Base-by-base conservation (phyloP, 2,113 vertebrate species). In the Limnothrissa miodon region DNA sequence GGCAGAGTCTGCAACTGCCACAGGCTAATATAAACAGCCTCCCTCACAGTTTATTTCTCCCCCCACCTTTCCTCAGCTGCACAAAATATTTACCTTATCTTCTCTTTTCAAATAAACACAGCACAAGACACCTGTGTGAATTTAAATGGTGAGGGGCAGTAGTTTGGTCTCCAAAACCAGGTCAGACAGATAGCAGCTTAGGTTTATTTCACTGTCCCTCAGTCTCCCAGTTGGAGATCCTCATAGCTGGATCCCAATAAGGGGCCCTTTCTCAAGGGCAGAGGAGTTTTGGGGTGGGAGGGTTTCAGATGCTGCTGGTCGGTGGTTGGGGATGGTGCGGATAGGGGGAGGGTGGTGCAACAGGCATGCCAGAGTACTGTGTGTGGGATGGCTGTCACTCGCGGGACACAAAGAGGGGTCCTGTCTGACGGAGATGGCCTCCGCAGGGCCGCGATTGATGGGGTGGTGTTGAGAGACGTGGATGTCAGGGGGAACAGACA, bases 381-480 rank as follows among this genome's bases (percentile, higher is more conserved):
- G 84, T 89, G 86, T 91, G 85, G 83, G 89, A 80, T 88, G 87
- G 87, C 80, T 89, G 87, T 92, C 91, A 91, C 82, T 81, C 83
- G 79, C 10, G 80, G 83, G 84, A 85, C 89, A 94, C 92, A 93
- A 90, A 93, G 91, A 91, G 83, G 87, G 89, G 90, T 86, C 89
- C 87, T 93, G 92, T 93, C 89, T 92, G 87, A 13, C 80, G 39
- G 89, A 87, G 90, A 93, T 92, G 88, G 89, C 87, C 87, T 82
- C 83, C 85, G 84, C 84, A 83, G 13, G 83, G 79, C 85, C 19
- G 79, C 88, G 87, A 92, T 92, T 94, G 94, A 95, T 94, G 92
- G 92, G 87, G 89, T 92, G 92, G 92, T 92, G 94, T 91, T 95
- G 94, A 95, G 88, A 92, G 92, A 94, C 42, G 85, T 89, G 91